Percentiles rank a stretch among this genome's conserved stretches.
Conservation (phyloP, 2,113 vertebrate genomes). For the Haliaeetus leucogaster region DNA sequence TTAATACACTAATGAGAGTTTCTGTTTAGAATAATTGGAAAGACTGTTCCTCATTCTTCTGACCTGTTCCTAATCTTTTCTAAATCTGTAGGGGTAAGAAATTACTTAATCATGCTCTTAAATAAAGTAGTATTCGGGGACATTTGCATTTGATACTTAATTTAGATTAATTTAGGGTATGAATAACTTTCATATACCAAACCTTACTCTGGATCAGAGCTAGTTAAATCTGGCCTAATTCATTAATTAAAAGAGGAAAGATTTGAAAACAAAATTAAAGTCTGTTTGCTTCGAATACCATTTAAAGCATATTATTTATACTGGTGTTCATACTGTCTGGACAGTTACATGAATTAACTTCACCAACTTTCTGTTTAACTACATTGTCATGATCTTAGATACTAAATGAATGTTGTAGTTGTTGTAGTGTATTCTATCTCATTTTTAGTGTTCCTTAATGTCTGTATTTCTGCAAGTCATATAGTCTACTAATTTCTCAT, state of each 20-base stretch:
- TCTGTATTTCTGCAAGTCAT: neutral
- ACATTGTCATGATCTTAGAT: neutral
- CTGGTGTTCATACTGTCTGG: neutral
- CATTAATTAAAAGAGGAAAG: neutral
- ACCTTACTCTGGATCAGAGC: neutral
- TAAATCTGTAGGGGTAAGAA: neutral
- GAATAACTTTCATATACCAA: neutral
- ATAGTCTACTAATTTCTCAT: neutral
- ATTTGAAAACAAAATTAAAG: neutral
- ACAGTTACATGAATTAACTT: neutral
- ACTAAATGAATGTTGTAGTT: neutral
- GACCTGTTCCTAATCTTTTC: neutral
- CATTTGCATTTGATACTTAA: neutral
- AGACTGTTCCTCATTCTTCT: neutral
- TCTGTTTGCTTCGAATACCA: neutral
- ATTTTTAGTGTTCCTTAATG: neutral
- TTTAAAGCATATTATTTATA: neutral
- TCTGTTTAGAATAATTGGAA: neutral
- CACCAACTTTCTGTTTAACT: neutral
- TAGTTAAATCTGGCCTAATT: neutral
- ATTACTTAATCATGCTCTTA: neutral
- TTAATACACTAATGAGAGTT: neutral
- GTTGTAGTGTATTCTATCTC: neutral
- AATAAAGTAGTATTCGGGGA: neutral
- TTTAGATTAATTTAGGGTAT: neutral